Conservation (phyloP, 1,140 invertebrate species). For the Physella acuta region DNA sequence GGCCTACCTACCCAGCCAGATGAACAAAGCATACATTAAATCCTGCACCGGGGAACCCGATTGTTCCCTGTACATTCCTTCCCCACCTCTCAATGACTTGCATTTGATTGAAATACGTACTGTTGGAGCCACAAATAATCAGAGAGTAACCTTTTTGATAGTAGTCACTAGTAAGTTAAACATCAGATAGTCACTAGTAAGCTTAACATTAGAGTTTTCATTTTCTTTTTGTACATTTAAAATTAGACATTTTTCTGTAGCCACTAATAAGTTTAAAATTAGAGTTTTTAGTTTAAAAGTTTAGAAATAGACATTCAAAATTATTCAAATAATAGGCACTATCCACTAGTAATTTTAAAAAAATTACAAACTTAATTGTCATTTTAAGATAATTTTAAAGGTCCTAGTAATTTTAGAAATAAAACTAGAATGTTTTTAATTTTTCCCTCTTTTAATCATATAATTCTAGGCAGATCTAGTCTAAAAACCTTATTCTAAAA, state of each 20-base stretch:
- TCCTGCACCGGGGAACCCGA: neutral
- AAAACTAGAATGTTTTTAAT: too few relatives aligned
- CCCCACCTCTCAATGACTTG: neutral
- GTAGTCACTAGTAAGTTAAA: conserved; percentile 1
- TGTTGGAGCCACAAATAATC: neutral
- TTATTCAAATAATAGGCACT: too few relatives aligned
- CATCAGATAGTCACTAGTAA: neutral
- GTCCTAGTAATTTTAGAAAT: too few relatives aligned
- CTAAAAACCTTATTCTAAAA: too few relatives aligned
- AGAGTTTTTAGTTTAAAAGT: too few relatives aligned
- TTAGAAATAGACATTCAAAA: too few relatives aligned
- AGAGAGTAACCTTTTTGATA: neutral
- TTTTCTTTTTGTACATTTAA: neutral
- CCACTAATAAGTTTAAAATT: too few relatives aligned
- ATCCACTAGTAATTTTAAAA: too few relatives aligned
- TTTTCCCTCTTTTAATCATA: too few relatives aligned
- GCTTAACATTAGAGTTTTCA: neutral
- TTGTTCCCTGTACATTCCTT: neutral
- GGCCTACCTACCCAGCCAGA: neutral
- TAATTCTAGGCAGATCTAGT: too few relatives aligned
- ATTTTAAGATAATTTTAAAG: too few relatives aligned
- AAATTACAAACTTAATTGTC: too few relatives aligned
- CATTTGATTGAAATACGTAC: conserved; percentile 1
- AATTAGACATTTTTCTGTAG: neutral
- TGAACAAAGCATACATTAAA: neutral